Evolutionary conservation across 1,140 invertebrate genomes (phyloP), one percentile per base, ranked within the genome.

Genomic region (Aricia agestis): DNA sequence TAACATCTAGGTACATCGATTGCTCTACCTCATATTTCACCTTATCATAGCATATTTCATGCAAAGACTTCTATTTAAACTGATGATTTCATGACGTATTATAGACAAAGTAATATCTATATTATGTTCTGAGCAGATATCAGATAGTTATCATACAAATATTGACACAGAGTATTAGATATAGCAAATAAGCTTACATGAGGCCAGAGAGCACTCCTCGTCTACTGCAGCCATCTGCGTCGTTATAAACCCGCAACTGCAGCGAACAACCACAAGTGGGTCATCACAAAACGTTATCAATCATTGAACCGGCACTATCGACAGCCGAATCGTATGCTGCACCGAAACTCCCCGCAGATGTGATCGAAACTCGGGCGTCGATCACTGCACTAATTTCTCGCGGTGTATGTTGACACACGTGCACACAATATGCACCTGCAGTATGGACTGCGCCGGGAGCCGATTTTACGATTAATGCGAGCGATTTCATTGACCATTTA

Each of bases 371-470:
- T 68, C n/a, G 18, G 19, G 4, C 7, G 15, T 31, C 61, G 66
- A 41, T 66, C 61, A 31, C 31, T 59, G 61, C 73, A 71, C 67
- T 66, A 68, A 2, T 59, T 45, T 18, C 59, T 25, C 71, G 18
- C 59, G 41, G 32, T 66, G 58, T 66, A 63, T 32, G 31, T 61
- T 32, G 52, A 67, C 42, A 78, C 78, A 78, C 82, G 82, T 80
- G 79, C 74, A 78, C 61, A 67, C 70, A 72, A 67, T 71, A 59
- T 72, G 77, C 77, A 77, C 77, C 68, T 78, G 72, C 63, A 66
- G 69, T 80, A 74, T 80, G 74, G 76, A 85, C 82, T 84, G 83
- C 71, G 76, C 72, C 72, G 58, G 74, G 57, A 76, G 11, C 36
- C 36, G 36, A 36, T 36, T 13, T 13, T 59, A 59, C 25, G 32